A percentile compares a stretch with the other conserved stretches of the same genome.
These are phyloP conservation scores for Xestia rhomboidea DNA, from an alignment of 2,888 invertebrate species.

Conservation along the genomic window DNA sequence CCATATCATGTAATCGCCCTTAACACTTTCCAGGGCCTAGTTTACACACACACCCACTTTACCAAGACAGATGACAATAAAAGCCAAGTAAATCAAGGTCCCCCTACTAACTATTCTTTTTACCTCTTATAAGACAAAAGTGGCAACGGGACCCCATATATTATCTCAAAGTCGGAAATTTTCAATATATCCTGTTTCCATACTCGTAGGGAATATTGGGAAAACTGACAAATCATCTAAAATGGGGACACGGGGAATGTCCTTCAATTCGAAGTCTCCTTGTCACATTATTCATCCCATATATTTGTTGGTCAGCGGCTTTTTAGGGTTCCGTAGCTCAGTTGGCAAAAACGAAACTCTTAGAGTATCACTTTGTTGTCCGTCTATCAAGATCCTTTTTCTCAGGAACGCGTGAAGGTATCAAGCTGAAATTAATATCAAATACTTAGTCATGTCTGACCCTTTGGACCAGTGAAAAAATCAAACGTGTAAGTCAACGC, in stretches of 20 bases:
- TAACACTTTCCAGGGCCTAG: not conserved
- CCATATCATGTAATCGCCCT: no score
- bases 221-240: slow-evolving; percentile 52
- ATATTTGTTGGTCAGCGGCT: slow-evolving; percentile 44
- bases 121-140: slow-evolving; percentile 56
- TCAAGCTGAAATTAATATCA: no score
- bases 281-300: slow-evolving; percentile 63
- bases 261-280: slow-evolving; percentile 33
- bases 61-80: slow-evolving; percentile 18
- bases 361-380: no score
- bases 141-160: slow-evolving; percentile 44
- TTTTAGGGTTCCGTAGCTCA: no score
- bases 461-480: no score
- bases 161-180: slow-evolving; percentile 41
- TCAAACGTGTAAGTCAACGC: no score
- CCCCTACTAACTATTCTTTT: slow-evolving; percentile 32
- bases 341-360: no score
- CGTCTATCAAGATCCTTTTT: no score
- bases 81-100: slow-evolving; percentile 34
- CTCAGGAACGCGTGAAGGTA: no score
- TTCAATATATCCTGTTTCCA: slow-evolving; percentile 44
- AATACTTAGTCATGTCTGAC: no score
- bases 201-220: not conserved
- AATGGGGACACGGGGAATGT: slow-evolving; percentile 30
- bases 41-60: slow-evolving; percentile 12